These are phyloP conservation scores for Chelonia mydas DNA, from an alignment of 2,797 vertebrate genomes.

Conservation along the genomic window DNA sequence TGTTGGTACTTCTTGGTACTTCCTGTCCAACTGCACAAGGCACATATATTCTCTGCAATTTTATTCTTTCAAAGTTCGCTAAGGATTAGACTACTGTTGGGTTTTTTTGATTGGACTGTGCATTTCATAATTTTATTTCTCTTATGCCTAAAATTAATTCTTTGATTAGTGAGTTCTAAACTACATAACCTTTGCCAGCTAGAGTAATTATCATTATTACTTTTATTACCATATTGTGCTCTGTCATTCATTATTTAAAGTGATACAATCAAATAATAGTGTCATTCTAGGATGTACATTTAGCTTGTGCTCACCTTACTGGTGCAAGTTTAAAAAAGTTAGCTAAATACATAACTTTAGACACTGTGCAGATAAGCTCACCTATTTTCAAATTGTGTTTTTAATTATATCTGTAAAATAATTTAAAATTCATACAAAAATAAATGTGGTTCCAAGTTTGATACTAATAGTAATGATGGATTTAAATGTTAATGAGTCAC, in stretches of 20 bases:
- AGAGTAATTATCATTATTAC: not conserved
- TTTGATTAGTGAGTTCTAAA: not conserved
- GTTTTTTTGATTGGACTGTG: not conserved
- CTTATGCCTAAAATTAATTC: not conserved
- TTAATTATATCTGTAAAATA: not conserved
- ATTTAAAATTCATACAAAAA: not conserved
- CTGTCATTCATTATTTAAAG: not conserved
- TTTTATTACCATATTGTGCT: not conserved
- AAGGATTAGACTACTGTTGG: not conserved
- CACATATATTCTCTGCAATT: not conserved
- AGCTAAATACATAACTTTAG: not conserved
- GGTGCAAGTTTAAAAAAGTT: not conserved
- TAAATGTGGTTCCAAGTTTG: not conserved
- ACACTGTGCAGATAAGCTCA: not conserved
- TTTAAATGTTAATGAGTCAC: not conserved
- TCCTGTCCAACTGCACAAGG: not conserved
- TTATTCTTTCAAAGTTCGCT: not conserved
- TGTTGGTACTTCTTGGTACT: not conserved
- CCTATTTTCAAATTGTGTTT: not conserved
- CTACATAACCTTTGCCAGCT: not conserved
- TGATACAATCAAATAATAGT: not conserved
- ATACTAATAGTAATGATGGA: not conserved
- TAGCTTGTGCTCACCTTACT: not conserved
- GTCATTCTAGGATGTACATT: not conserved
- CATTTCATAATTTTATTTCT: not conserved